A percentile compares a stretch with the other conserved stretches of the same genome.
Evolutionary conservation across 2,113 vertebrate species (phyloP).

Genomic region (Aspiorhynchus laticeps): DNA sequence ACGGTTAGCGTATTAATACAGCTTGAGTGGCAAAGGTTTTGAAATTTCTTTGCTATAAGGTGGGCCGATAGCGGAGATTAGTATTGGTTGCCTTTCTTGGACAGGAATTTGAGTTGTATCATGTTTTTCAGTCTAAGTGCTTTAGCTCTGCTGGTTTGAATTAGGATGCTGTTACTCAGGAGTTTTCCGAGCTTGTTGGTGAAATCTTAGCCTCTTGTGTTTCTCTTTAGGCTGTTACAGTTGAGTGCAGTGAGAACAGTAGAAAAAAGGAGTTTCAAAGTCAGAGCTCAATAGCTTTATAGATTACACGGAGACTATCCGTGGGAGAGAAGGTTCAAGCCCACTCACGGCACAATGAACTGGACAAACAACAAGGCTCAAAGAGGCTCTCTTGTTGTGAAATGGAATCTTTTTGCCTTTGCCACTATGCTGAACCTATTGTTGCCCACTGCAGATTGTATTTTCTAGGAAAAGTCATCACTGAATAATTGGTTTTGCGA

Average conservation of each 20-base stretch:
- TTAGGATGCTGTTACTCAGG: slow-evolving; percentile 56
- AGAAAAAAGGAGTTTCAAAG: slow-evolving; percentile 49
- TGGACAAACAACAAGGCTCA: slow-evolving; percentile 44
- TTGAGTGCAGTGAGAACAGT: slow-evolving; percentile 61
- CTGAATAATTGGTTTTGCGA: slow-evolving; percentile 36
- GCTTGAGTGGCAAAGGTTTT: neutral
- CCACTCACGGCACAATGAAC: slow-evolving; percentile 50
- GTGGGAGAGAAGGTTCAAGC: slow-evolving; percentile 56
- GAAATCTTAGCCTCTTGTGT: slow-evolving; percentile 63
- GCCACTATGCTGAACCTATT: slow-evolving; percentile 36
- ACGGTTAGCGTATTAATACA: neutral
- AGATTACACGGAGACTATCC: slow-evolving; percentile 55
- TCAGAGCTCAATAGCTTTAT: slow-evolving; percentile 54
- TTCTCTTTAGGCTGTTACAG: slow-evolving; percentile 57
- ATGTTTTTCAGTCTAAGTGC: slow-evolving; percentile 45
- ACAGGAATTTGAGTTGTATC: slow-evolving; percentile 37
- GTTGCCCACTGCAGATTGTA: slow-evolving; percentile 21
- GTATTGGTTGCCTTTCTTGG: slow-evolving; percentile 6
- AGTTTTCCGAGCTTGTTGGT: slow-evolving; percentile 46
- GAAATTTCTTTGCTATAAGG: neutral
- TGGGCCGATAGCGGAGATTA: neutral
- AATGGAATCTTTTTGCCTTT: slow-evolving; percentile 45
- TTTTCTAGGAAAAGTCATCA: slow-evolving; percentile 28
- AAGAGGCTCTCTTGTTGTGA: slow-evolving; percentile 49
- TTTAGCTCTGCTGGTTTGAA: slow-evolving; percentile 43